phyloP scores from a whole-genome alignment of 37 sponge, comb jelly and placozoan genomes.

The Aplysina aerophoba region DNA sequence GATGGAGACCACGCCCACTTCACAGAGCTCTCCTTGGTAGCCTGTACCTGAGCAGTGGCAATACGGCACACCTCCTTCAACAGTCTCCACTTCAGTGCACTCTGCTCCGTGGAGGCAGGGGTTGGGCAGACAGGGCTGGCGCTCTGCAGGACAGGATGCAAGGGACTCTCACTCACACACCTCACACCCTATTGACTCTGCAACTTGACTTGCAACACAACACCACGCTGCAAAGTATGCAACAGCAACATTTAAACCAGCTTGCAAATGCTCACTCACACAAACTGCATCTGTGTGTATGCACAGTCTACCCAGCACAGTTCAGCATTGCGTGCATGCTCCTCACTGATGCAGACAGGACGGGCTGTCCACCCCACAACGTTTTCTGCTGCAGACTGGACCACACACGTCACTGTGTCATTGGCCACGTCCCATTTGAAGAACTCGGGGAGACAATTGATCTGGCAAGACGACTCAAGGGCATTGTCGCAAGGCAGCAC shows the following conservation, averaged over 20 bases:
- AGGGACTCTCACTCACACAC: neutral
- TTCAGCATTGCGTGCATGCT: too few species aligned
- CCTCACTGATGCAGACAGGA: neutral
- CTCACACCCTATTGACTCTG: neutral
- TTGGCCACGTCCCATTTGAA: neutral
- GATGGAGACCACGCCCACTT: conserved; percentile 9
- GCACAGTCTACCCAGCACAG: too few species aligned
- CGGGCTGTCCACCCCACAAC: conserved; percentile 2
- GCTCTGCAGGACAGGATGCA: conserved; percentile 1
- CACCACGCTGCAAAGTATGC: neutral
- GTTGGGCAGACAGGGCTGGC: conserved; percentile 2
- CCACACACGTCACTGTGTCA: conserved; percentile 16
- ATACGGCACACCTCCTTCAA: neutral
- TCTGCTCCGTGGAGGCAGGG: neutral
- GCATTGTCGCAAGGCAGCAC: neutral
- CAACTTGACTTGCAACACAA: neutral
- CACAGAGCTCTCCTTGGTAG: neutral
- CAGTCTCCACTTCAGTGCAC: conserved; percentile 1
- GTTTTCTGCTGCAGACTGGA: neutral
- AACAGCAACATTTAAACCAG: neutral
- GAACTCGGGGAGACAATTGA: neutral
- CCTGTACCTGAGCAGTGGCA: conserved; percentile 10
- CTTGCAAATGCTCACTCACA: neutral
- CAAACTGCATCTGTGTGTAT: neutral
- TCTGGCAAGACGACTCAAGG: neutral